Evolutionary conservation across 1,140 invertebrate genomes (phyloP).

Genomic region (Bombus vancouverensis): DNA sequence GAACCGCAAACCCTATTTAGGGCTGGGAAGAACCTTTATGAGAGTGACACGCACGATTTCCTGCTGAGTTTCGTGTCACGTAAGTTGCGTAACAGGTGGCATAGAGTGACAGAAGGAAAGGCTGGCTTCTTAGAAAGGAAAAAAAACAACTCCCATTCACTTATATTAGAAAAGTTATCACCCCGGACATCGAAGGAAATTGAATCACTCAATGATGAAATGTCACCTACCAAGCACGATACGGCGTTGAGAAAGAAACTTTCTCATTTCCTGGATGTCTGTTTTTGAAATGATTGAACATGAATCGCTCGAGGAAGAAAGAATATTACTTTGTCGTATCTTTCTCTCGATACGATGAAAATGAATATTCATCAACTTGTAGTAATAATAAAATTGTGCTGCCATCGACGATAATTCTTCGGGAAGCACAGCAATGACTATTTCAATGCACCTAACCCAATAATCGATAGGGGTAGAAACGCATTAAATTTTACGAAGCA

Average conservation of each 20-base stretch:
- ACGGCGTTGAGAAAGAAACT: neutral
- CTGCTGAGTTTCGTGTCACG: constrained; percentile 36
- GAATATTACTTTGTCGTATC: neutral
- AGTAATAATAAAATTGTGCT: neutral
- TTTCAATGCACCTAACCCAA: neutral
- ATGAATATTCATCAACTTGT: too few species aligned
- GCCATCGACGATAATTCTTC: too few species aligned
- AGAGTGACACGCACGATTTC: constrained; percentile 48
- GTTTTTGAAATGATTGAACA: neutral
- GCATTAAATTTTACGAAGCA: constrained; percentile 10
- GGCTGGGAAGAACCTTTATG: constrained; percentile 29
- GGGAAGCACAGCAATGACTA: neutral
- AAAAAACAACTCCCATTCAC: constrained; percentile 32
- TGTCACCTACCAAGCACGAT: neutral
- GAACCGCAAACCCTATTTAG: constrained; percentile 18
- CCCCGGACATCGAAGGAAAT: constrained; percentile 24
- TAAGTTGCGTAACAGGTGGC: constrained; percentile 61
- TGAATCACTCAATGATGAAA: constrained; percentile 39
- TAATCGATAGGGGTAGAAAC: too few species aligned
- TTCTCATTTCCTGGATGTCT: constrained; percentile 21
- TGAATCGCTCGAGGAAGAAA: neutral
- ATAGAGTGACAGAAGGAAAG: constrained; percentile 26
- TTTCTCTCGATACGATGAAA: neutral
- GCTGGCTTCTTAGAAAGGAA: neutral
- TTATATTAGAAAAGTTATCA: constrained; percentile 63